These are phyloP conservation scores for Neostethus bicornis DNA, from an alignment of 2,797 vertebrate species.

Conservation along the genomic window DNA sequence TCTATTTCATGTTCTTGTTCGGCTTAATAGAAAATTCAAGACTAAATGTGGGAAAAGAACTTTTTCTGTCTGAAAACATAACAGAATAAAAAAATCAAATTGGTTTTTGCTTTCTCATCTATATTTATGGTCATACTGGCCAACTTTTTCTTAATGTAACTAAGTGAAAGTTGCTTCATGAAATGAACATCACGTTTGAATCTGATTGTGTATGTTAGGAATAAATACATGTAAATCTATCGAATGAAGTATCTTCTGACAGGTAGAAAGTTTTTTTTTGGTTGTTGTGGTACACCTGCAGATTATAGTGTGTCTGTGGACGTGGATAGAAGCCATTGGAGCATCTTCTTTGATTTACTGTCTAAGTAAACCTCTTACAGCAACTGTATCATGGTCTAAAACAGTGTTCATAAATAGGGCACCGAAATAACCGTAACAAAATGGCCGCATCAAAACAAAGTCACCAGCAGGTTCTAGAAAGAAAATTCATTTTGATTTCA, in stretches of 20 bases:
- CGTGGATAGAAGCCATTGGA: constrained; percentile 24
- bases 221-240: constrained; percentile 7
- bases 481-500: constrained; percentile 15
- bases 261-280: constrained; percentile 6
- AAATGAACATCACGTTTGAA: constrained; percentile 25
- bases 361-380: constrained; percentile 23
- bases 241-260: constrained; percentile 4
- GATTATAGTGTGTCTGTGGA: constrained; percentile 15
- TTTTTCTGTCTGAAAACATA: constrained; percentile 66
- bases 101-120: constrained; percentile 56
- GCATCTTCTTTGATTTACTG: constrained; percentile 34
- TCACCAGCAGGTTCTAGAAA: constrained; percentile 19
- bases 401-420: constrained; percentile 19
- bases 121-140: constrained; percentile 36
- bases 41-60: constrained; percentile 66
- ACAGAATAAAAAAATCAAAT: constrained; percentile 58
- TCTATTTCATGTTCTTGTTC: constrained; percentile 81
- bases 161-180: constrained; percentile 31
- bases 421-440: constrained; percentile 14
- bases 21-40: constrained; percentile 77
- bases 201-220: background rate
- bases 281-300: constrained; percentile 21
- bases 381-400: constrained; percentile 15
- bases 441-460: constrained; percentile 9
- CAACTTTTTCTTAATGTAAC: constrained; percentile 26